These are phyloP conservation scores for Crotalus horridus DNA, from an alignment of 2,113 vertebrate genomes.

Conservation along the genomic window DNA sequence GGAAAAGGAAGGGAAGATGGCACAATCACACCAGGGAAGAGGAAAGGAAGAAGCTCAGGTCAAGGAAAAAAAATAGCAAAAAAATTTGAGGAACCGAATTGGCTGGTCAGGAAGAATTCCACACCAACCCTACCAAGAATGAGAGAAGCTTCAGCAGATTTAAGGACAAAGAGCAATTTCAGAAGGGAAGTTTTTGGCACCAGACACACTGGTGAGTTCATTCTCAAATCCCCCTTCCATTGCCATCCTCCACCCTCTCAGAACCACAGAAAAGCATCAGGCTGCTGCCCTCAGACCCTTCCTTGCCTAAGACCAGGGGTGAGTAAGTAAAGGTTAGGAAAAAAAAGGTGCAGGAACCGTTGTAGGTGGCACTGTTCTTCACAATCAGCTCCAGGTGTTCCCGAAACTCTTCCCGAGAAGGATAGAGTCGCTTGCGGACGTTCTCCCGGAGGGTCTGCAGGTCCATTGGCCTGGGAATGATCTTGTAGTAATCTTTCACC, in stretches of 20 bases:
- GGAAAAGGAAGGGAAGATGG: not conserved
- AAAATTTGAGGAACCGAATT: too few relatives aligned
- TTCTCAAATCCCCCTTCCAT: not conserved
- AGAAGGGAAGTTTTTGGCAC: not conserved
- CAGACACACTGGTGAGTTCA: not conserved
- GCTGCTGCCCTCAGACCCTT: not conserved
- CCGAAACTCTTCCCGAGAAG: conserved; percentile 93
- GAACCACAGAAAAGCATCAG: not conserved
- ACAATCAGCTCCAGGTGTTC: conserved; percentile 92
- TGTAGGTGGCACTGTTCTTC: conserved; percentile 95
- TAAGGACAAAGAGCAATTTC: not conserved
- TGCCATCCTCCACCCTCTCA: not conserved
- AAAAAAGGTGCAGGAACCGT: conserved; percentile 70
- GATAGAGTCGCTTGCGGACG: conserved; percentile 91
- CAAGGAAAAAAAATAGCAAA: not conserved
- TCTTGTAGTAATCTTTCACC: conserved; percentile 98
- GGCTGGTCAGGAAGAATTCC: not conserved
- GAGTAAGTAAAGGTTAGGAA: not conserved
- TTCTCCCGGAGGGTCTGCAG: conserved; percentile 95
- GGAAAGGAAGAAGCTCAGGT: not conserved
- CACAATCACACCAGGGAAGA: not conserved
- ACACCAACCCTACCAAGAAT: not conserved
- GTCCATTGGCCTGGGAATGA: conserved; percentile 96
- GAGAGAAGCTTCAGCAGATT: not conserved
- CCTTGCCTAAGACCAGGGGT: not conserved